Base-by-base conservation (phyloP, 2,797 vertebrate species). In the Craterocephalus amniculus region DNA sequence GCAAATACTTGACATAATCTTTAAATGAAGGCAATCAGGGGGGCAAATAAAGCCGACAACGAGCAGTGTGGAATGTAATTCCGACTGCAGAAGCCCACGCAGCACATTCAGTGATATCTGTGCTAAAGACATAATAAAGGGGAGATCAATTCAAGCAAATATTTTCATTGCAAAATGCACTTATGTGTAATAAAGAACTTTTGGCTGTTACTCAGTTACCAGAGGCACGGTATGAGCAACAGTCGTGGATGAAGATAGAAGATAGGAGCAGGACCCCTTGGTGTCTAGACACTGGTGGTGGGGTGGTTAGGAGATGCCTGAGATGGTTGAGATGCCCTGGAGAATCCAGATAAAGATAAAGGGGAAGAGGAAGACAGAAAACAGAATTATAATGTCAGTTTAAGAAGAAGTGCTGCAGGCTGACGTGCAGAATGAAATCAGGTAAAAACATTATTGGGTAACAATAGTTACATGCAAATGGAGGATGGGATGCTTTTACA, bases 1-100 rank as follows among this genome's bases (percentile, higher is more conserved):
- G 69, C 29, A 80, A 76, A 86, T 79, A 76, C 64, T 57, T 83
- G 27, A 63, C 67, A 72, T 76, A 74, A 72, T 83, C 63, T 36
- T 74, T 70, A 59, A 76, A 70, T 80, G 27, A 22, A 63, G 72
- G 64, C 55, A 72, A 74, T 74, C 20, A 57, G 40, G 67, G 69
- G 80, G 56, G 51, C 36, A 55, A 43, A 56, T 57, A 64, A 81
- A 65, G 71, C 61, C 66, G 36, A 67, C 59, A 71, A 58, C 56
- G 67, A 74, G 51, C 26, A 62, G 51, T 1, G 18, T 51, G 63
- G 59, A 78, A 67, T 72, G 60, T 20, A 70, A 26, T 20, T 56
- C 18, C 52, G 43, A 76, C 48, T 16, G 35, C 40, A 49, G 54
- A 54, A 66, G 11, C n/a, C 56, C 22, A 48, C 63, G 67, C 20